Evolutionary conservation across 37 sponge, comb jelly and placozoan species (phyloP).

Genomic region (Halichondria panicea): DNA sequence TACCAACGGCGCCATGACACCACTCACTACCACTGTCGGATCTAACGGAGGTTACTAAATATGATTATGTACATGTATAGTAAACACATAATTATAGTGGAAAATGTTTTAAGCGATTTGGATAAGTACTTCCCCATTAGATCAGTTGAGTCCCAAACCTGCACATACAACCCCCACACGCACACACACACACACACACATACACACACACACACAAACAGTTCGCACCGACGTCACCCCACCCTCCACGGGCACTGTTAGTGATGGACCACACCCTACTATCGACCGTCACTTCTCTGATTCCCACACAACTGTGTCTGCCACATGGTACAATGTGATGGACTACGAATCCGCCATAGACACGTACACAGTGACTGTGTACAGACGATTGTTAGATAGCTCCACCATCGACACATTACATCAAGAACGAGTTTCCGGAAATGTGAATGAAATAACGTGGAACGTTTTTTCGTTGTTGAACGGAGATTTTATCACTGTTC

Average conservation of each 20-base stretch:
- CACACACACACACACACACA: no score
- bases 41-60: slow-evolving; percentile 68
- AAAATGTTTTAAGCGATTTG: no score
- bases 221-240: slow-evolving; percentile 72
- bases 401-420: not conserved
- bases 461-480: slow-evolving; percentile 50
- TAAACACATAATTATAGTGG: no score
- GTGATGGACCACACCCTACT: slow-evolving; percentile 32
- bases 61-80: no score
- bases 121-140: no score
- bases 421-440: slow-evolving; percentile 15
- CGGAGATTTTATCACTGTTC: slow-evolving; percentile 47
- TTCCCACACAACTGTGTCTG: slow-evolving; percentile 34
- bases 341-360: slow-evolving; percentile 77
- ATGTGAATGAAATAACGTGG: not conserved
- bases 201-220: slow-evolving; percentile 1
- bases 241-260: slow-evolving; percentile 53
- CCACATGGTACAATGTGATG: slow-evolving; percentile 59
- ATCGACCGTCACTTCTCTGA: slow-evolving; percentile 40
- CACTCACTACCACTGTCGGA: slow-evolving; percentile 22
- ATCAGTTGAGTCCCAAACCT: no score
- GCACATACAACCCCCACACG: no score
- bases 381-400: not conserved
- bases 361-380: slow-evolving; percentile 48
- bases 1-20: slow-evolving; percentile 53